Base-by-base conservation (phyloP, 2,113 vertebrate species). In the Gallinago undulata region DNA sequence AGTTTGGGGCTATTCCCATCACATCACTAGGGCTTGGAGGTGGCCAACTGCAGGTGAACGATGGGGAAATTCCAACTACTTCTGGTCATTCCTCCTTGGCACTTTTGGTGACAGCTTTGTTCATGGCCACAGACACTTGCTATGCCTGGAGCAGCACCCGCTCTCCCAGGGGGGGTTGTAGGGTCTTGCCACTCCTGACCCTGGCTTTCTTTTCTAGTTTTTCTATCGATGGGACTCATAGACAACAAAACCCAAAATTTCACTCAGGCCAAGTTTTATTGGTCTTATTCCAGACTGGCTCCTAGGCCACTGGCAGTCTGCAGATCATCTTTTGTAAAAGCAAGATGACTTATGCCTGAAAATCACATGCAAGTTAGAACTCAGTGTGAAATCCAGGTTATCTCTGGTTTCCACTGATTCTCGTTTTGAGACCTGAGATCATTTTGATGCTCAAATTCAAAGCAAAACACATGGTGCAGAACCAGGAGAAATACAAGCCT, bases 401-500 rank as follows among this genome's bases (percentile, higher is more conserved):
- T 22, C 10, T 91, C 50, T 83, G 22, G 4, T 78, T 91, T 89
- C 19, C 53, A 53, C 21, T 11, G 21, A 77, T 72, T 86, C 39
- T 77, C 14, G 25, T 67, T 84, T 72, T 68, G 68, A 74, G 50
- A 93, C 78, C 31, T 86, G 59, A 80, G 78, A 84, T 84, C 0
- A 41, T 84, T 90, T 86, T 89, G 27, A 53, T 75, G 43, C 47
- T 84, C 56, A 95, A 83, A 93, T 89, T 72, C 47, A 84, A 88
- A 93, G 47, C 51, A 63, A 90, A 93, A 90, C 25, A 69, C 41
- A 76, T 76, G 35, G 16, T 57, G 35, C 39, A 84, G 31, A 69
- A 74, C 30, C 30, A 82, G 56, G 28, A 92, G 33, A 79, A 73
- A 81, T 24, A 74, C 48, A 96, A 90, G n/a, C 16, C 30, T 66